Evolutionary conservation across 2,797 vertebrate genomes (phyloP), one percentile per base, ranked within the genome.

Genomic region (Arrhamphus sclerolepis): DNA sequence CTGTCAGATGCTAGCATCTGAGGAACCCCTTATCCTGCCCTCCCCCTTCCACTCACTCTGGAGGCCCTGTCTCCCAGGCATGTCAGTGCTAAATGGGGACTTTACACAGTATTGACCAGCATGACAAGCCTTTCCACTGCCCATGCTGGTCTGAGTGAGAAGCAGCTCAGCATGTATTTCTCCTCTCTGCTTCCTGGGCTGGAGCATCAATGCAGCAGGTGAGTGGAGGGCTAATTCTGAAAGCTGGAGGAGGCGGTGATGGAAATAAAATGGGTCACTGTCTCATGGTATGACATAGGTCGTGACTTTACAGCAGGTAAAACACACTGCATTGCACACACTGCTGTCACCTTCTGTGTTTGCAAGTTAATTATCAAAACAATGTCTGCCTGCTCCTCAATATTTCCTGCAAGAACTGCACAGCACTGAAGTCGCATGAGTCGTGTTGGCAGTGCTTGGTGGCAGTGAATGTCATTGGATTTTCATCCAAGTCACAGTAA

Each of bases 41-140:
- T 31, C 42, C 18, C 47, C 28, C 8, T 31, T 0, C 20, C 28
- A 24, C 49, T 58, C 83, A 79, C 88, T 88, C 84, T 5, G 2
- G 72, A 89, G 83, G 90, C 84, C 80, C 83, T 61, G 71, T 87
- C 77, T 93, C 86, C 72, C 75, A 86, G 80, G 62, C 81, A 77
- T 56, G 77, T 86, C 78, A 78, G 72, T 84, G 84, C 87, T 94
- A 93, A 95, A 94, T 92, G 90, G 90, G 93, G 92, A 77, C 69
- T 38, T 94, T 92, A 90, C 90, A 80, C 87, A 85, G 89, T 93
- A 95, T 93, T 92, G 94, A 94, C 91, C 90, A 87, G 84, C 82
- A 84, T 5, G 74, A 78, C 81, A 80, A 84, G 81, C 92, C 85
- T 92, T 87, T 93, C 64, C 77, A 77, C 75, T 64, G 88, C 86